Evolutionary conservation across 2,113 vertebrate genomes (phyloP), one percentile per base, ranked within the genome.

Genomic region (Solea solea): DNA sequence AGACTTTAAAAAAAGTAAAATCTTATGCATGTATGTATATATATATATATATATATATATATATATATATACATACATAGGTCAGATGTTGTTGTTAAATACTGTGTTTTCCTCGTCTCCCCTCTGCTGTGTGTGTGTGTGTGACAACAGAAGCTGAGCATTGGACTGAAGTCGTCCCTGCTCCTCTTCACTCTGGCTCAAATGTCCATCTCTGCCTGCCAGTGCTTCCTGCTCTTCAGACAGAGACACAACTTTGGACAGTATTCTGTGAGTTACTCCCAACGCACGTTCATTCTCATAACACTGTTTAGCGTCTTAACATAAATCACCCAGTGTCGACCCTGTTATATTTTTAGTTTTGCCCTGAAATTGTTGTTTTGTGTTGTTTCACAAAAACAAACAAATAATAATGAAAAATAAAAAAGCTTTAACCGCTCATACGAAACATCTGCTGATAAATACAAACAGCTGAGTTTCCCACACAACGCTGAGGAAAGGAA

Each of bases 131-230:
- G 15, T 62, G 12, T 73, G 12, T 70, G 13, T 78, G 14, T 14
- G 53, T 56, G 25, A 2, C 42, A 39, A 52, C 76, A 94, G 93
- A 78, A 0, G 45, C 68, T 94, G 64, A 90, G 80, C 77, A 55
- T 13, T 28, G 88, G 87, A 25, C 0, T 94, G 51, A 94, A 94
- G 85, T 77, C 69, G 0, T 73, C 71, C 39, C 89, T 93, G 8
- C 74, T 92, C 0, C 4, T 91, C 56, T 85, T 93, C 83, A 89
- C 85, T 2, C 1, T 92, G 76, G 69, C 78, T 7, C 87, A 93
- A 74, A 56, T 75, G 3, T 51, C 1, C 13, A 34, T 93, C 53
- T 91, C 93, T 7, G 71, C 76, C 25, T 5, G 83, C 1, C 41
- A 92, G 27, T 68, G 61, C 66, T 71, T 78, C 74, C 80, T 90